Evolutionary conservation across 2,797 vertebrate genomes (phyloP), one percentile per base, ranked within the genome.

Genomic region (Acropternis orthonyx): DNA sequence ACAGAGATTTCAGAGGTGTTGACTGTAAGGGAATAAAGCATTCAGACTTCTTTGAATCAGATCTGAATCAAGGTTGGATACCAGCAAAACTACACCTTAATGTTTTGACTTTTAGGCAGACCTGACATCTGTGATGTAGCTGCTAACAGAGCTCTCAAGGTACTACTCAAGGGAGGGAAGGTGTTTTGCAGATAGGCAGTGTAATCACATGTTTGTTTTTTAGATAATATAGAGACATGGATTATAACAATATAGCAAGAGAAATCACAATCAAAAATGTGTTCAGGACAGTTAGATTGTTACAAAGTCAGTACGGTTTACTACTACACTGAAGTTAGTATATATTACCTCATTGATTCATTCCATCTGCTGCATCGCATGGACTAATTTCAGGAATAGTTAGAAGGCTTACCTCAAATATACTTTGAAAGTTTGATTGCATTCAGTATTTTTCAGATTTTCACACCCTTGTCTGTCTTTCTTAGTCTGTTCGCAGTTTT

Each of bases 401-500:
- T 68, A 43, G 26, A 76, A 66, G 52, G 4, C 18, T 91, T 76
- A 32, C 43, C 69, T 91, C 61, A 67, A 63, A 49, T 61, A 23
- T 4, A 39, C 37, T 74, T 79, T 41, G 23, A 30, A 82, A 76
- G 9, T 23, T 55, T 76, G 20, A 36, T 75, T 61, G 32, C 3
- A 2, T 86, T 83, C 9, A 4, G 54, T 49, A 1, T 46, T 22
- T 28, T 73, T 56, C 63, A 67, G 12, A 22, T 88, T 91, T 48
- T 97, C 93, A 97, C 68, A 24, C 6, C 6, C 5, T 39, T 43
- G 13, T 87, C 54, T 96, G 75, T 96, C 36, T 96, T 61, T 98
- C 90, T 98, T 98, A 99, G 99, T 99, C 97, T 99, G 99, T 98
- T 99, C 99, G 88, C 99, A 99, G 98, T 99, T 99, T 98, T 99